These are phyloP conservation scores for Pasiphila rectangulata DNA, from an alignment of 2,888 invertebrate genomes.

Conservation along the genomic window DNA sequence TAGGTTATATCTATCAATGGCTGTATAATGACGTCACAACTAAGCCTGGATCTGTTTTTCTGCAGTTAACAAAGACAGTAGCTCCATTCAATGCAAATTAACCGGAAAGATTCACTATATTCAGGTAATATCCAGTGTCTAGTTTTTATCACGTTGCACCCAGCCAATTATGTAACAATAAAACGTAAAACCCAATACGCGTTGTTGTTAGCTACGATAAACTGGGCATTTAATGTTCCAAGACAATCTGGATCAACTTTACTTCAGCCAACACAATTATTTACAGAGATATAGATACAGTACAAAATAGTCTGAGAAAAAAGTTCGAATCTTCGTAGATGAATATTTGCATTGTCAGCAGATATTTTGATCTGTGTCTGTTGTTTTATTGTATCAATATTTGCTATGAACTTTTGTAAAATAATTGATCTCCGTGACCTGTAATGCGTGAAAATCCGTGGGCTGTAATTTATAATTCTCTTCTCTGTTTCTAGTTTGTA, in stretches of 20 bases:
- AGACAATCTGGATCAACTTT: background rate
- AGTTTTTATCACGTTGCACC: background rate
- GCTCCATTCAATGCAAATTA: slow-evolving; percentile 64
- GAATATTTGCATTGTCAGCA: background rate
- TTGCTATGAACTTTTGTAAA: background rate
- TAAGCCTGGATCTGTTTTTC: slow-evolving; percentile 2
- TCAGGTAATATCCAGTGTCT: background rate
- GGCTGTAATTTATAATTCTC: too few species aligned
- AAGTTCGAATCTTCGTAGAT: too few species aligned
- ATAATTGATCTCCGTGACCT: background rate
- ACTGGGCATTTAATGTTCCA: background rate
- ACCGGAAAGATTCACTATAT: slow-evolving; percentile 47
- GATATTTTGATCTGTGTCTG: background rate
- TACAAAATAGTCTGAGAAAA: too few species aligned
- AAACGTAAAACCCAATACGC: background rate
- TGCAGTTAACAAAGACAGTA: slow-evolving; percentile 37
- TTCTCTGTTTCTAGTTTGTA: too few species aligned
- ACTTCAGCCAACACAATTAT: too few species aligned
- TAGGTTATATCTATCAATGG: background rate
- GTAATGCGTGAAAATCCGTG: too few species aligned
- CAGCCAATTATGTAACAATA: background rate
- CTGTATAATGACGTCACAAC: background rate
- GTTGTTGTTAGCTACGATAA: background rate
- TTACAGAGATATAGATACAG: background rate
- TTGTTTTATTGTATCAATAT: background rate